Percentiles rank a stretch among this genome's conserved stretches.
Conservation (phyloP, 2,888 invertebrate species). For the Mythimna pallens region DNA sequence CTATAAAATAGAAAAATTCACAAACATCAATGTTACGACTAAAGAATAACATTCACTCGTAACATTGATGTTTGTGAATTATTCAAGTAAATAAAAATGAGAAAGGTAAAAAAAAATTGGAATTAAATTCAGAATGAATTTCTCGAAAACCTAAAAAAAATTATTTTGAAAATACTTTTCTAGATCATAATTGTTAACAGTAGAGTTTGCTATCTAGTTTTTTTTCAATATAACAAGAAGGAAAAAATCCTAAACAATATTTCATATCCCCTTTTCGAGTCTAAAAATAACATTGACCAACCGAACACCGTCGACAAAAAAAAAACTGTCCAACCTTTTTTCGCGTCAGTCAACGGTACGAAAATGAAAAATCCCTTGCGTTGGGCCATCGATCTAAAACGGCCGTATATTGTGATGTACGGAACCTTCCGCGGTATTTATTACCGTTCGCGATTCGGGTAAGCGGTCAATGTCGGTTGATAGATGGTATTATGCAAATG, state of each 20-base stretch:
- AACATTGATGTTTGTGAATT: too few relatives aligned
- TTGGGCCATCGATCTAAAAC: conserved; percentile 75
- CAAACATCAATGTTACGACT: too few relatives aligned
- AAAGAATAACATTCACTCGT: too few relatives aligned
- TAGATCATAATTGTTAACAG: neutral
- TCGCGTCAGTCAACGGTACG: conserved; percentile 64
- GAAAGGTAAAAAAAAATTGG: too few relatives aligned
- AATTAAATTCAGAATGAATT: neutral
- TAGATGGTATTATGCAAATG: conserved; percentile 79
- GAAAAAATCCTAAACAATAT: neutral
- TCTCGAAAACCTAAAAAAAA: neutral
- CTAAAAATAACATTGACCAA: conserved; percentile 13
- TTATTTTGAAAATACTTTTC: neutral
- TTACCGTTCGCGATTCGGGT: conserved; percentile 75
- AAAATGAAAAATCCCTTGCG: conserved; percentile 76
- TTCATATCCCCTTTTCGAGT: neutral
- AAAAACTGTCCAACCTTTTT: conserved; percentile 67
- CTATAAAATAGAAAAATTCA: too few relatives aligned
- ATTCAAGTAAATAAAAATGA: too few relatives aligned
- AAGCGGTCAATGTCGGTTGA: conserved; percentile 76
- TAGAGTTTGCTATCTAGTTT: too few relatives aligned
- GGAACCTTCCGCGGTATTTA: conserved; percentile 74
- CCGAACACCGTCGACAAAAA: conserved; percentile 39
- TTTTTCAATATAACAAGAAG: neutral
- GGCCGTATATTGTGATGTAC: conserved; percentile 70